Evolutionary conservation across 2,888 invertebrate genomes (phyloP), one percentile per base, ranked within the genome.

Genomic region (Drosophila tripunctata): DNA sequence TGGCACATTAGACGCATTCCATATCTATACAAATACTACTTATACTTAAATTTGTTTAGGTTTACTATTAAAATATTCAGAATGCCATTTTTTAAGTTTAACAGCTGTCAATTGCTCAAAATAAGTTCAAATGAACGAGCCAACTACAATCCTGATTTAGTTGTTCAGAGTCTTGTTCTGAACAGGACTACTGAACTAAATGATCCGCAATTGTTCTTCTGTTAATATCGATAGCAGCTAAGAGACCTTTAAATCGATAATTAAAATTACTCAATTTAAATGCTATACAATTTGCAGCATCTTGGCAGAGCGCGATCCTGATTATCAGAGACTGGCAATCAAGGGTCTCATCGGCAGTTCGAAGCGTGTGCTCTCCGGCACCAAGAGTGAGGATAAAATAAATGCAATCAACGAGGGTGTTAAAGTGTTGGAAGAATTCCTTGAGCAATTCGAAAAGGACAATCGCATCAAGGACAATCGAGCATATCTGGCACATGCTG

Each of bases 321-420:
- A 95, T 60, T 96, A 96, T 90, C 96, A 96, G 91, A 94, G 93
- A 86, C 90, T 96, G 54, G 95, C 95, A 0, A 92, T 95, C 10
- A 94, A 93, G 79, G 95, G 95, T 0, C 92, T 95, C 3, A 92
- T 95, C 17, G 95, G 95, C 4, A 92, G 95, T 54, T 95, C 95
- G 0, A 94, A 95, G 87, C 92, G 95, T 22, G 95, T 95, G 0
- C 92, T 95, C 2, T 94, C 95, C 1, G 95, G 95, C 51, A 96
- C 96, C 0, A 94, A 95, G 75, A 95, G 95, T 82, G 94, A 95
- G 82, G 94, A 94, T 12, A 96, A 96, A 86, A 91, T 96, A 4
- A 92, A 94, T 58, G 94, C 95, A 79, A 95, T 96, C 65, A 95
- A 95, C 71, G 95, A 95, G 70, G 95, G 95, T 0, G 93, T 96